These are phyloP conservation scores for Hydrocynus forskahlii DNA, from an alignment of 2,797 vertebrate species.

Conservation along the genomic window DNA sequence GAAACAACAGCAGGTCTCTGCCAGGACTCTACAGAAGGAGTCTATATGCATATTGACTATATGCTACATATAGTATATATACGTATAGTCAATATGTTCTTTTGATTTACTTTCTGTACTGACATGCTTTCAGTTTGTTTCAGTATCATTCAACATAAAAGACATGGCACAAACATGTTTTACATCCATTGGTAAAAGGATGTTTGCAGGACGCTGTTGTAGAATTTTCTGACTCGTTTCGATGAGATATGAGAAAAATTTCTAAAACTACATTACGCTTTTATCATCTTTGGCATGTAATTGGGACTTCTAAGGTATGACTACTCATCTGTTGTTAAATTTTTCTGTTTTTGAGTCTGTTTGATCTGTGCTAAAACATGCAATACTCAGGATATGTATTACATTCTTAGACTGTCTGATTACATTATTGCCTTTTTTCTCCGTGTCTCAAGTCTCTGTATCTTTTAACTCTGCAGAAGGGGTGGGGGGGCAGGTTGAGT, in stretches of 20 bases:
- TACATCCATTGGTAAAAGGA: no score
- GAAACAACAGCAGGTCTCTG: no score
- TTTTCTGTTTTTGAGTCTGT: no score
- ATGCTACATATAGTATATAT: no score
- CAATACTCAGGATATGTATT: background rate
- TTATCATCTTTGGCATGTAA: background rate
- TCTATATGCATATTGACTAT: no score
- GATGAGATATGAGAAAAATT: no score
- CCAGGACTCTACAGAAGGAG: no score
- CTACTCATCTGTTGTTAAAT: background rate
- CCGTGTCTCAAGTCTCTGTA: constrained; percentile 25
- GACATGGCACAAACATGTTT: background rate
- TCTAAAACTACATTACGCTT: background rate
- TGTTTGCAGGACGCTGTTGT: no score
- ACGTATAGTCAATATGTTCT: no score
- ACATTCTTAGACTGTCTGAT: background rate
- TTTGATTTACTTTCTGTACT: background rate
- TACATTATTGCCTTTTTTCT: background rate
- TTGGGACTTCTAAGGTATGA: background rate
- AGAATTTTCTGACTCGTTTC: no score
- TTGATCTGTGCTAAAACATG: background rate
- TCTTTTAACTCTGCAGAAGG: constrained; percentile 21
- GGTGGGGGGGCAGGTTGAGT: constrained; percentile 23
- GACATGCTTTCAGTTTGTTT: no score
- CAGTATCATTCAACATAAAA: background rate